Percentiles rank a stretch among this genome's conserved stretches.
Conservation (phyloP, 2,113 vertebrate species). For the Colius striatus region DNA sequence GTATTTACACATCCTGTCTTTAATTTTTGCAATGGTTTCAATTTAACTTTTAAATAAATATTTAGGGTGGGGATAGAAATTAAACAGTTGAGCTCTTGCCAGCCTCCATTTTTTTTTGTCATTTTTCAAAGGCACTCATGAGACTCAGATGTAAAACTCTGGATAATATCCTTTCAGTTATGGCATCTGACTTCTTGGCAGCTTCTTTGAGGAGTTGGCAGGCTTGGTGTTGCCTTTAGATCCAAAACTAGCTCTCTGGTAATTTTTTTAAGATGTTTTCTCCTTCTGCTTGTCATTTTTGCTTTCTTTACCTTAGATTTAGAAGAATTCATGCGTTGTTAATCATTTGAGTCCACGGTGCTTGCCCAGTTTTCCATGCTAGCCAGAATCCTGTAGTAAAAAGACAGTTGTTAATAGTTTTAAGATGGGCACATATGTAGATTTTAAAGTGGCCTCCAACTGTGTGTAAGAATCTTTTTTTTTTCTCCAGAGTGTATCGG, state of each 20-base stretch:
- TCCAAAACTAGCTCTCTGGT: slow-evolving; percentile 48
- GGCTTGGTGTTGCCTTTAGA: slow-evolving; percentile 48
- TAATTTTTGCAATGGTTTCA: slow-evolving; percentile 67
- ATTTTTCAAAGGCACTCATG: slow-evolving; percentile 54
- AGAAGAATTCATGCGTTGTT: slow-evolving; percentile 44
- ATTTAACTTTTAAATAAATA: slow-evolving; percentile 72
- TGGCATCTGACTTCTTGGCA: slow-evolving; percentile 66
- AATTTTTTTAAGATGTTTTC: slow-evolving; percentile 50
- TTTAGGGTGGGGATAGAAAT: slow-evolving; percentile 66
- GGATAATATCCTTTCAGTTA: slow-evolving; percentile 42
- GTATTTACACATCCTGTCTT: slow-evolving; percentile 62
- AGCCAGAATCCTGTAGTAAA: slow-evolving; percentile 9
- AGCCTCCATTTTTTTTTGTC: slow-evolving; percentile 24
- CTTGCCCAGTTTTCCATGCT: slow-evolving; percentile 21
- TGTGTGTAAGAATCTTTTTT: neutral
- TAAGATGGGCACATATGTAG: neutral
- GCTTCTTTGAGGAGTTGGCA: slow-evolving; percentile 46
- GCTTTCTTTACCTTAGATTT: slow-evolving; percentile 56
- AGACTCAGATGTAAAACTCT: slow-evolving; percentile 43
- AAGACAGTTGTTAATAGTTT: neutral
- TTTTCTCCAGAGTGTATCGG: neutral
- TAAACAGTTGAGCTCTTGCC: slow-evolving; percentile 47
- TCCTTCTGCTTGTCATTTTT: slow-evolving; percentile 49
- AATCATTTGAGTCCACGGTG: neutral
- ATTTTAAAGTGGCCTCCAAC: neutral